Evolutionary conservation across 1,140 invertebrate genomes (phyloP), one percentile per base, ranked within the genome.

Genomic region (Panagrolaimus sp.): DNA sequence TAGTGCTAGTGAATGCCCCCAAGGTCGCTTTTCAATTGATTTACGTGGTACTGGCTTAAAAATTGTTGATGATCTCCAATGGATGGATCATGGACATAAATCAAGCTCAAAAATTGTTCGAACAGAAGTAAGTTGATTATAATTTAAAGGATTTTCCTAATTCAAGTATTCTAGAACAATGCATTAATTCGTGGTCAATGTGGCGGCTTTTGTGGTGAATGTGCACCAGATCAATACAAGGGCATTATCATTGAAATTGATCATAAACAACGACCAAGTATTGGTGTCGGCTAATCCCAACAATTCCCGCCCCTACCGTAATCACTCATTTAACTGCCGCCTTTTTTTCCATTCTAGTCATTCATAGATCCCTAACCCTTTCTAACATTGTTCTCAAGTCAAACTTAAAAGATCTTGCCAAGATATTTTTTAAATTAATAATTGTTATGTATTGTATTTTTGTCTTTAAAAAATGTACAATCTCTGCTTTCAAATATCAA

Each of bases 21-120:
- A 92, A 84, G 85, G 91, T 12, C 84, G 87, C 66, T 94, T 93
- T 83, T 89, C 88, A 52, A 90, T 94, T 32, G 90, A 91, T 84
- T 85, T 94, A 47, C 85, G 85, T n/a, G 87, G 88, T 24, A 92
- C 91, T 1, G 87, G 87, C 0, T 88, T 94, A 62, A 84, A 84
- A 69, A 81, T 91, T 15, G 86, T 88, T 0, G 74, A 85, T 10
- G 82, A 87, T 43, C 88, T 89, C 8, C 84, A 84, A 17, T 92
- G 90, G 90, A 78, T 79, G 21, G 83, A 84, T n/a, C 76, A 85
- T 52, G 88, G 86, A 72, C 83, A 85, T 78, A 72, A 85, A 83
- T 83, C 87, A 83, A 76, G 83, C 71, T 82, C 86, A 17, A 79
- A 83, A 69, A 86, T 88, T 66, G 83, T 85, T 67, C 84, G 84